Conservation (phyloP, 2,888 invertebrate genomes). For the Napeogenes sylphis region DNA sequence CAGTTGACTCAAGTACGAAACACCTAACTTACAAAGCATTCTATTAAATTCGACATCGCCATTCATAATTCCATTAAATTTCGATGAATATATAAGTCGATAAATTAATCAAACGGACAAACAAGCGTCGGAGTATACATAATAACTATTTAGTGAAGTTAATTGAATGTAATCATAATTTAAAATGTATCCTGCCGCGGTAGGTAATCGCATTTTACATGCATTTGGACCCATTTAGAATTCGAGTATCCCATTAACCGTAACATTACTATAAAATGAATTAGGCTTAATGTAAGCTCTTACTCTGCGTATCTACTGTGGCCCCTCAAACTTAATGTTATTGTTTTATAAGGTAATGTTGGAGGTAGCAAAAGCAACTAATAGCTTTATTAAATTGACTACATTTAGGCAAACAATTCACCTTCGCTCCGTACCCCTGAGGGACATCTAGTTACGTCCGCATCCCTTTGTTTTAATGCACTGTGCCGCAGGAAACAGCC, state of each 20-base stretch:
- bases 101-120: constrained; percentile 25
- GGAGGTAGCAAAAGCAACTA: constrained; percentile 8
- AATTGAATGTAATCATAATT: constrained; percentile 9
- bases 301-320: background rate
- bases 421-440: constrained; percentile 17
- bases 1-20: constrained; percentile 15
- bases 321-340: constrained; percentile 3
- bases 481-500: no score
- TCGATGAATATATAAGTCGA: constrained; percentile 20
- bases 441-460: background rate
- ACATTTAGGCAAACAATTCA: constrained; percentile 16
- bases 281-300: constrained; percentile 4
- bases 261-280: constrained; percentile 3
- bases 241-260: background rate
- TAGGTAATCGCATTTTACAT: background rate
- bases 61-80: constrained; percentile 28
- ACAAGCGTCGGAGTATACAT: constrained; percentile 9
- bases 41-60: constrained; percentile 23
- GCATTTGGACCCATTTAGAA: background rate
- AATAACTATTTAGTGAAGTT: constrained; percentile 16
- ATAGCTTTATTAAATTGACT: constrained; percentile 7
- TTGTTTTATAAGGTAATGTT: constrained; percentile 1
- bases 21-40: constrained; percentile 22
- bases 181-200: background rate
- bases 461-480: no score